These are phyloP conservation scores for Syngnathus typhle DNA, from an alignment of 2,113 vertebrate genomes.

Conservation along the genomic window DNA sequence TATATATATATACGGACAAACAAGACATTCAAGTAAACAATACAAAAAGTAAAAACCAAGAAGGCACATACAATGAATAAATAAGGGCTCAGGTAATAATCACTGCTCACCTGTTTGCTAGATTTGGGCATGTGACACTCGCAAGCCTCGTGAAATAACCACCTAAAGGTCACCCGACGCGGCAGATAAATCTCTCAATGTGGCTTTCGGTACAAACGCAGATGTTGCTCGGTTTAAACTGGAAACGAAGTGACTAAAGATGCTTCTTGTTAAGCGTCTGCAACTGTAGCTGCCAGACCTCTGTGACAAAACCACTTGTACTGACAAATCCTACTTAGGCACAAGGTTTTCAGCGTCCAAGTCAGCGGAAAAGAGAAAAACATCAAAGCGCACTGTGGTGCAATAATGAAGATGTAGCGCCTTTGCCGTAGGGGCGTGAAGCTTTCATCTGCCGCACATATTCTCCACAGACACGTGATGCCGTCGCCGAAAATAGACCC, in stretches of 20 bases:
- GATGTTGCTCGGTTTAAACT: too few species aligned
- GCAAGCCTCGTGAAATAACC: too few species aligned
- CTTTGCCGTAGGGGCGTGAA: background rate
- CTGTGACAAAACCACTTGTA: background rate
- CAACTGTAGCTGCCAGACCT: background rate
- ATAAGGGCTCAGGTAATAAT: too few species aligned
- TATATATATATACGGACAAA: too few species aligned
- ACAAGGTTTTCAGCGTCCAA: background rate
- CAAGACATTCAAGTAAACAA: too few species aligned
- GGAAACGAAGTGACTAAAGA: background rate
- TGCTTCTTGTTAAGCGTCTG: background rate
- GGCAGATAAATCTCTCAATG: background rate
- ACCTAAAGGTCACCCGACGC: background rate
- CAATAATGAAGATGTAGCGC: background rate
- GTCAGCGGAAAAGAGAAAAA: background rate
- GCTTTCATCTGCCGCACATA: background rate
- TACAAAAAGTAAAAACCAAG: too few species aligned
- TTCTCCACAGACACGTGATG: background rate
- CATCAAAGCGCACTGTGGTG: background rate
- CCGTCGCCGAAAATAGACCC: background rate
- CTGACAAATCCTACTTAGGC: background rate
- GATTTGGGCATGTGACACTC: too few species aligned
- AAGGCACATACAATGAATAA: too few species aligned
- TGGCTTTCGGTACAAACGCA: background rate
- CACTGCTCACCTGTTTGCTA: too few species aligned